Percentiles rank a stretch among this genome's conserved stretches.
These are phyloP conservation scores for Phalacrocorax pelagicus DNA, from an alignment of 2,113 vertebrate species.

Conservation along the genomic window DNA sequence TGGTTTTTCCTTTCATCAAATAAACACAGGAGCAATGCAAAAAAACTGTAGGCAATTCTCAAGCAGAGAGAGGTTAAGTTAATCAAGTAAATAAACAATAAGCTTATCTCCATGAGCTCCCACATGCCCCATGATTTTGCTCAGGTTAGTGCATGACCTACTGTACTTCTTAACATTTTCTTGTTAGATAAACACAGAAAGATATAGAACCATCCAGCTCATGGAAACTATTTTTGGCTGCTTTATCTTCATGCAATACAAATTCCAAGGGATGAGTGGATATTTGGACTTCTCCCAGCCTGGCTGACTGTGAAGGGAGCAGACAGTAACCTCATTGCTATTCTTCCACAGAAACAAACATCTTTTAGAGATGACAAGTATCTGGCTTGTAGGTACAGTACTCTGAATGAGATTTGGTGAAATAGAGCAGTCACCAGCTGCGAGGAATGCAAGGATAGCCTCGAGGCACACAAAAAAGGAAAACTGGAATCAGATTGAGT, in stretches of 20 bases:
- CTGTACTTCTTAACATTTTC: constrained; percentile 25
- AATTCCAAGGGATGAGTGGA: constrained; percentile 49
- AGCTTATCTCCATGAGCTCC: not conserved
- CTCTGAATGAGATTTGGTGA: not conserved
- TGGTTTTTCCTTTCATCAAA: constrained; percentile 16
- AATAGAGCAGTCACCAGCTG: not conserved
- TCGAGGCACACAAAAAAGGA: not conserved
- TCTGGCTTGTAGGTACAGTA: constrained; percentile 26
- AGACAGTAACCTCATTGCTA: constrained; percentile 44
- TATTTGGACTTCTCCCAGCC: constrained; percentile 37
- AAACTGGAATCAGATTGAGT: not conserved
- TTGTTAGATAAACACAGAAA: constrained; percentile 37
- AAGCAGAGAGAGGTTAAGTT: not conserved
- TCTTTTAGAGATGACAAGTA: constrained; percentile 40
- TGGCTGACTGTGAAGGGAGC: constrained; percentile 4
- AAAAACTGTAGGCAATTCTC: not conserved
- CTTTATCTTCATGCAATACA: constrained; percentile 17
- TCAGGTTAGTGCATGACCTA: constrained; percentile 1
- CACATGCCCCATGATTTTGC: not conserved
- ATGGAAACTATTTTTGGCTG: constrained; percentile 52
- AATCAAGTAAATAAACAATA: constrained; percentile 4
- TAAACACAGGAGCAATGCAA: not conserved
- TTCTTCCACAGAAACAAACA: constrained; percentile 42
- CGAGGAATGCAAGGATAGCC: not conserved
- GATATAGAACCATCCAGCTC: constrained; percentile 10